Base-by-base conservation (phyloP, 37 sponge, comb jelly and placozoan species). In the Beroe ovata region DNA sequence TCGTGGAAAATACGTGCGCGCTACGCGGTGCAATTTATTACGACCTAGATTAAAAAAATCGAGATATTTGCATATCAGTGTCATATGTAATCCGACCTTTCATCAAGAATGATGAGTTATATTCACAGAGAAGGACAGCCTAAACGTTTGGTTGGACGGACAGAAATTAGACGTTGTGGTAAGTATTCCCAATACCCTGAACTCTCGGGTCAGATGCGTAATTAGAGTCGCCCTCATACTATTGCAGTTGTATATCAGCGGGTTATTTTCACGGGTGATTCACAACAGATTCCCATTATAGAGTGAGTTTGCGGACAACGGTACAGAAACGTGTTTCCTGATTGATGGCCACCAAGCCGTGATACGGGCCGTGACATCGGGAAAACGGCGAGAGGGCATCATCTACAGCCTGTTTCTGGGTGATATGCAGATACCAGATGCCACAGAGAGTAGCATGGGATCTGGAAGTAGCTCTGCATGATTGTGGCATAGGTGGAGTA, bases 101-200 rank as follows among this genome's bases (percentile, higher is more conserved):
- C n/a, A n/a, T n/a, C n/a, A n/a, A n/a, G n/a, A n/a, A n/a, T n/a
- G n/a, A n/a, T n/a, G n/a, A n/a, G n/a, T n/a, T n/a, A n/a, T n/a
- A n/a, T n/a, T n/a, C n/a, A n/a, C 90, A 95, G 97, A 95, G 33
- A 90, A 90, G 18, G 93, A 91, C 25, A 93, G 89, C 21, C 90
- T 98, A 92, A 95, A 98, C 8, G 93, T 98, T 41, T 98, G 93
- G 64, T 91, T 94, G 26, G 95, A 98, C 91, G 99, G 99, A 6
- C 32, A 89, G 60, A 77, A 90, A 20, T 60, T 92, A 0, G 93
- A 96, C 0, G 90, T 93, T 23, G 41, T 88, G 60, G 97, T 96
- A 89, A 92, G 95, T 26, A 20, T 22, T 41, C 6, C 16, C n/a
- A n/a, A 21, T 21, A 59, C 21, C 60, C 20, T 20, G 60, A 59